phyloP scores from a whole-genome alignment of 1,140 invertebrate species.

The Caenorhabditis remanei region DNA sequence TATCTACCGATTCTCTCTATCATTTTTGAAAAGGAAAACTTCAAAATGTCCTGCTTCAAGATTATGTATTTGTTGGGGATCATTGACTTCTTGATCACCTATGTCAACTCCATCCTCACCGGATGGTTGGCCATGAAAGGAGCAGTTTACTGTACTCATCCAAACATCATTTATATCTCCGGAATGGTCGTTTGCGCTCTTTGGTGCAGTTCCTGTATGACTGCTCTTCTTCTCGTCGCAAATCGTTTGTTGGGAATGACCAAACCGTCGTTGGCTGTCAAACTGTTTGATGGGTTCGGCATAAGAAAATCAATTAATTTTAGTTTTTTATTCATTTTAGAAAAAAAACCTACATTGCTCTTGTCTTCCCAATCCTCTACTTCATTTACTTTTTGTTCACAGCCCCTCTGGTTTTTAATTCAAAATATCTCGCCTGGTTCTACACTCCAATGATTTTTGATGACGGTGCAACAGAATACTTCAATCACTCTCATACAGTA shows the following conservation, averaged over 20 bases:
- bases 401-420: conserved; percentile 3
- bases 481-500: conserved; percentile 36
- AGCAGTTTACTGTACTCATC: conserved; percentile 59
- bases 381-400: conserved; percentile 26
- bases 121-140: conserved; percentile 35
- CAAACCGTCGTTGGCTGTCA: not conserved
- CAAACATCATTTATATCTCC: conserved; percentile 24
- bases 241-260: conserved; percentile 38
- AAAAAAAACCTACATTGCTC: not conserved
- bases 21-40: conserved; percentile 37
- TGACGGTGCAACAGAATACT: conserved; percentile 25
- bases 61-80: conserved; percentile 45
- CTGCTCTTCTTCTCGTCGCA: conserved; percentile 18
- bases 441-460: conserved; percentile 40
- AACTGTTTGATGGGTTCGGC: conserved; percentile 8
- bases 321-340: not conserved
- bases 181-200: conserved; percentile 28
- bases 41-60: conserved; percentile 50
- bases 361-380: conserved; percentile 6
- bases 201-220: conserved; percentile 33
- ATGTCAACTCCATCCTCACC: conserved; percentile 40
- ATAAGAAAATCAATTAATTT: not conserved
- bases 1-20: conserved; percentile 18
- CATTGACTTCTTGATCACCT: conserved; percentile 41
- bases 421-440: conserved; percentile 33